Percentiles rank a stretch among this genome's conserved stretches.
Conservation (phyloP, 2,113 vertebrate genomes). For the Platycercus adscitus region DNA sequence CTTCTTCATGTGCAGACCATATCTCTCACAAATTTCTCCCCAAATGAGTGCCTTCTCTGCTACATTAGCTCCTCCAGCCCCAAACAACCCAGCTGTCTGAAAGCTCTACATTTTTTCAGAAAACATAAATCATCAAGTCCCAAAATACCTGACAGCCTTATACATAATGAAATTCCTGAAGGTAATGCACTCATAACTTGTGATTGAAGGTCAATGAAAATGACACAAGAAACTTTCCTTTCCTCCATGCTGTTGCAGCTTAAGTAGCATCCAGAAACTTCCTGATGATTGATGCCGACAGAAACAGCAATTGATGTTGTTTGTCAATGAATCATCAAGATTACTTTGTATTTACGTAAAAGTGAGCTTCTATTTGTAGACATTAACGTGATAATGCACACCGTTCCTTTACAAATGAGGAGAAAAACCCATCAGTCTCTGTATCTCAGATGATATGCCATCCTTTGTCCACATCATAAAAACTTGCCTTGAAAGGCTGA, state of each 20-base stretch:
- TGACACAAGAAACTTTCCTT: background rate
- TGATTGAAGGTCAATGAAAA: background rate
- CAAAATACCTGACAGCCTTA: background rate
- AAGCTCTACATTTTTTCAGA: background rate
- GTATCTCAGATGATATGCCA: background rate
- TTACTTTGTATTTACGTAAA: background rate
- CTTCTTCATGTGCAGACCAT: constrained; percentile 6
- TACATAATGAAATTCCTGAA: background rate
- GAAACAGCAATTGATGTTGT: background rate
- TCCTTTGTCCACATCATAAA: background rate
- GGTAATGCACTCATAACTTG: background rate
- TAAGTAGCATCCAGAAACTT: background rate
- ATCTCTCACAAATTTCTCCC: constrained; percentile 23
- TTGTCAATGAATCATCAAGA: background rate
- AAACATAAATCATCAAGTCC: background rate
- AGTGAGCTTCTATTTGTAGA: background rate
- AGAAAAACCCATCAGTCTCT: background rate
- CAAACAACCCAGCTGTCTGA: background rate
- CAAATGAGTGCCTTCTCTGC: background rate
- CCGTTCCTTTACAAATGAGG: background rate
- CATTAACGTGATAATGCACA: background rate
- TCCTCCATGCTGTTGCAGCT: background rate
- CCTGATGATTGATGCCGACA: background rate
- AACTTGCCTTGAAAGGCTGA: background rate
- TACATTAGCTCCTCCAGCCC: background rate